Evolutionary conservation across 2,797 vertebrate genomes (phyloP).

Genomic region (Geotrypetes seraphini): DNA sequence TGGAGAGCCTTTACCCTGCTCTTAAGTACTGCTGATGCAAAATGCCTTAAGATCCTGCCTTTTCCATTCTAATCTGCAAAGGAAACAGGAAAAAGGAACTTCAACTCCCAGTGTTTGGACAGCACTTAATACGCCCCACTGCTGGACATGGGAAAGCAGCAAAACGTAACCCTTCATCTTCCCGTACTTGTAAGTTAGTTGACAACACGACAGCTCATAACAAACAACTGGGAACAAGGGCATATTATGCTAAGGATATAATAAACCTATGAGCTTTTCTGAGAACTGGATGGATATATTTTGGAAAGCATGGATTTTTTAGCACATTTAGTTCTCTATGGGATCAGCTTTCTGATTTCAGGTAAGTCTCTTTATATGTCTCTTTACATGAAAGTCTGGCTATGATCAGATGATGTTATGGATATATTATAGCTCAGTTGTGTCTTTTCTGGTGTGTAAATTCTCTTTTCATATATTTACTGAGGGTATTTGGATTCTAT

Average conservation of each 20-base stretch:
- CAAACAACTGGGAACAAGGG: constrained; percentile 18
- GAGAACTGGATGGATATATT: constrained; percentile 60
- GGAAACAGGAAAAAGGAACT: constrained; percentile 91
- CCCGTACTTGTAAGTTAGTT: constrained; percentile 32
- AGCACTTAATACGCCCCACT: constrained; percentile 42
- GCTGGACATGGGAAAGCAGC: constrained; percentile 16
- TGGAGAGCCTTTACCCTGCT: constrained; percentile 30
- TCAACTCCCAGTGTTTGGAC: constrained; percentile 72
- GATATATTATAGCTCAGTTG: neutral
- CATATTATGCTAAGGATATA: constrained; percentile 17
- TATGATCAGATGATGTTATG: neutral
- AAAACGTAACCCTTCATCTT: neutral
- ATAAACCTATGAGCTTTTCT: constrained; percentile 37
- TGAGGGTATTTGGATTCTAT: neutral
- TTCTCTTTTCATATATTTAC: neutral
- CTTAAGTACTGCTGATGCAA: constrained; percentile 43
- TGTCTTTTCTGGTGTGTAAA: neutral
- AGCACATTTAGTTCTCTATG: constrained; percentile 47
- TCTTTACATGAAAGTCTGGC: no score
- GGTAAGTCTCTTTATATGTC: constrained; percentile 45
- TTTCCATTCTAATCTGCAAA: constrained; percentile 78
- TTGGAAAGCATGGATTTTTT: constrained; percentile 57
- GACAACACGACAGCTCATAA: constrained; percentile 31
- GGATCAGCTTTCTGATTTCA: constrained; percentile 51
- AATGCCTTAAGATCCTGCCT: constrained; percentile 69